Evolutionary conservation across 2,113 vertebrate genomes (phyloP).

Genomic region (Gymnogyps californianus): DNA sequence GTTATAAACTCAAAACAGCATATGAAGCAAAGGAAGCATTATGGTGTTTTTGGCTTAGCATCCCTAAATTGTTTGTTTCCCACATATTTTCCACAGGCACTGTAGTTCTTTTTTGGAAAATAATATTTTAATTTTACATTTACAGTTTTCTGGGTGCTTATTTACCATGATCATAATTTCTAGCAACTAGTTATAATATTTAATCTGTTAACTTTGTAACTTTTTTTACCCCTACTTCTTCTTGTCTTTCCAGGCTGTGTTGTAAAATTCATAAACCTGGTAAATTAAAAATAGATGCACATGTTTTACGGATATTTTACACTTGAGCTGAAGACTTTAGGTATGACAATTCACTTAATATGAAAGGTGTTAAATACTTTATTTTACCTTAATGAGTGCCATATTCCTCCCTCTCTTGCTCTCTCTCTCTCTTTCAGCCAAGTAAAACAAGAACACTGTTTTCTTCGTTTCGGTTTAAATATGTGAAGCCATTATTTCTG

Average conservation of each 20-base stretch:
- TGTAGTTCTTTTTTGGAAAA: not conserved
- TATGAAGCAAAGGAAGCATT: not conserved
- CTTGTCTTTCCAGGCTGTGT: not conserved
- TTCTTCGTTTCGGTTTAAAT: not conserved
- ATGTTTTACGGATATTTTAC: not conserved
- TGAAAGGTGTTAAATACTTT: not conserved
- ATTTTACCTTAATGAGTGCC: not conserved
- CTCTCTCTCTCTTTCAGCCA: not conserved
- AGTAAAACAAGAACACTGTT: not conserved
- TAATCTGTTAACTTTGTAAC: not conserved
- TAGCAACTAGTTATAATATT: not conserved
- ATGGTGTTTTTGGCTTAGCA: not conserved
- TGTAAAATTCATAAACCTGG: not conserved
- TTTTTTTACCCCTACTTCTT: not conserved
- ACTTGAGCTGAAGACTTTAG: not conserved
- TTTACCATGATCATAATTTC: not conserved
- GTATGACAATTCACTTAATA: not conserved
- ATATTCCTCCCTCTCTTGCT: not conserved
- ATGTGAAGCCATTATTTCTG: not conserved
- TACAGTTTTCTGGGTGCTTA: not conserved
- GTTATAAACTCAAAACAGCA: not conserved
- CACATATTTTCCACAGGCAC: not conserved
- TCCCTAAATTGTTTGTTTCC: not conserved
- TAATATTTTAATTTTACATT: not conserved
- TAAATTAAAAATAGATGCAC: not conserved